Percentiles rank a stretch among this genome's conserved stretches.
Evolutionary conservation across 2,888 invertebrate species (phyloP).

Genomic region (Neocrepidodera transversa): DNA sequence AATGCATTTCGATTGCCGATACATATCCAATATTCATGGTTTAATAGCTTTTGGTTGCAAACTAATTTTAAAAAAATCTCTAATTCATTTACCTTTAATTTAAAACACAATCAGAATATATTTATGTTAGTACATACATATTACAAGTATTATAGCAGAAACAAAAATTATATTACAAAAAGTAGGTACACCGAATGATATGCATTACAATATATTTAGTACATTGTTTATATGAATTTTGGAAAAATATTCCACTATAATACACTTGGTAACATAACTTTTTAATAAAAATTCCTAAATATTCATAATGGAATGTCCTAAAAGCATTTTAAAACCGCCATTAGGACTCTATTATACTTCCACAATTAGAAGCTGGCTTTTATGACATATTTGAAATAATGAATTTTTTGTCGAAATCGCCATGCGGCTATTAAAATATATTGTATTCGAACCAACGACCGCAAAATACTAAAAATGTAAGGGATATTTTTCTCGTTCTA

Average conservation of each 20-base stretch:
- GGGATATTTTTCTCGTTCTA: slow-evolving; percentile 37
- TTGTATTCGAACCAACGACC: slow-evolving; percentile 11
- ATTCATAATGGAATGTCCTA: background rate
- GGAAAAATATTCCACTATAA: no score
- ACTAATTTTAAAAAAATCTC: no score
- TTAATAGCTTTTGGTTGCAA: background rate
- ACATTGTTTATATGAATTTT: no score
- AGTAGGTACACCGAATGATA: no score
- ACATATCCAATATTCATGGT: background rate
- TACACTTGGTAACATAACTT: no score
- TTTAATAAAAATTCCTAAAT: no score
- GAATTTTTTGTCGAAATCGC: slow-evolving; percentile 16
- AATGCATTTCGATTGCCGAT: background rate
- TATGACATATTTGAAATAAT: slow-evolving; percentile 6
- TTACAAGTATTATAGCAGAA: no score
- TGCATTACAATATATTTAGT: no score
- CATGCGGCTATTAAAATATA: slow-evolving; percentile 8
- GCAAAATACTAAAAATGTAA: slow-evolving; percentile 20
- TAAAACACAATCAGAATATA: no score
- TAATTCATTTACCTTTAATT: no score
- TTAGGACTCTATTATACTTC: slow-evolving; percentile 1
- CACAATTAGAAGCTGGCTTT: slow-evolving; percentile 5
- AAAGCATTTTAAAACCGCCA: background rate
- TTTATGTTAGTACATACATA: no score
- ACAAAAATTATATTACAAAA: no score